Conservation (phyloP, 1,140 invertebrate genomes). For the Papilio polyxenes region DNA sequence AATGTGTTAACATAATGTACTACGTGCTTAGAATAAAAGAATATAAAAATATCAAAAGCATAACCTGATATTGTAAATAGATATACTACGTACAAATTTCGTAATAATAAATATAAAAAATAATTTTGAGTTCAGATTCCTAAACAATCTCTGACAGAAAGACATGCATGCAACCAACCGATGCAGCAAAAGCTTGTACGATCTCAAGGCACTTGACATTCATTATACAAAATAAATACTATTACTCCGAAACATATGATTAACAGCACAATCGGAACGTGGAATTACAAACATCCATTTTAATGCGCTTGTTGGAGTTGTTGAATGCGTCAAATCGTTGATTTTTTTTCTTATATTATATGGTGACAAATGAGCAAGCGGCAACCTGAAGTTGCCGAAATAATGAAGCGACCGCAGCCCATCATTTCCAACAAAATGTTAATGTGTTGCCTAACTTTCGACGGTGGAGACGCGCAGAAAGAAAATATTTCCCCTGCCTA, state of each 20-base stretch:
- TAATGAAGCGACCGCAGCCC: background rate
- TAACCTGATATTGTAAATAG: background rate
- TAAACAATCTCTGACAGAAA: background rate
- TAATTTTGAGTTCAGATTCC: background rate
- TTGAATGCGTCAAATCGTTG: background rate
- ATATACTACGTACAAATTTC: no score
- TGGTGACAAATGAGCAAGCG: no score
- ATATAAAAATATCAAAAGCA: background rate
- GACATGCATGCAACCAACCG: background rate
- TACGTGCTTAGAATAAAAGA: background rate
- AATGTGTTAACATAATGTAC: background rate
- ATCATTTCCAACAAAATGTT: no score
- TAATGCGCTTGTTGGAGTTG: background rate
- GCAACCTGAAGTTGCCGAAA: no score
- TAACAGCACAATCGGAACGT: background rate
- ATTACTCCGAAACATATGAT: background rate
- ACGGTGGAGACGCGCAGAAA: no score
- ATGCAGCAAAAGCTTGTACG: background rate
- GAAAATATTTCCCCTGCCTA: no score
- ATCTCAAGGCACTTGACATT: background rate
- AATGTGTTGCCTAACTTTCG: no score
- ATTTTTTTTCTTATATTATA: no score
- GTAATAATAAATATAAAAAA: no score
- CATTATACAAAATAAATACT: background rate
- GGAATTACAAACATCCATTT: constrained; percentile 19